Evolutionary conservation across 37 sponge, comb jelly and placozoan species (phyloP).

Genomic region (Beroe forskalii): DNA sequence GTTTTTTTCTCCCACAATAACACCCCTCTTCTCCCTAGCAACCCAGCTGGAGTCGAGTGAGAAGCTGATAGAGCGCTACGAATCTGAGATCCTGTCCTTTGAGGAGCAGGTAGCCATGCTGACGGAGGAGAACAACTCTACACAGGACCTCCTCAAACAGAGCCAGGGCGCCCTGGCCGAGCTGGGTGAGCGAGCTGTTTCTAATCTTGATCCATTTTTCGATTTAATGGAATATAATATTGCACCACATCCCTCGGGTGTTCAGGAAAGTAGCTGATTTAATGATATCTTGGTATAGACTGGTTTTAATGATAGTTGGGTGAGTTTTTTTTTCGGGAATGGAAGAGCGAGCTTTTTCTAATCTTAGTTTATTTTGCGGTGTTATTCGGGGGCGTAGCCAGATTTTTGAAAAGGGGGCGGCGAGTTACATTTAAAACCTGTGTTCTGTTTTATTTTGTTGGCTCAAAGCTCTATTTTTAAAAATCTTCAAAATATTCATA

Average conservation of each 20-base stretch:
- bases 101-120: neutral
- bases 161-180: neutral
- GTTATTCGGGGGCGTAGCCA: neutral
- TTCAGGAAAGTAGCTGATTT: no score
- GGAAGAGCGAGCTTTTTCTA: no score
- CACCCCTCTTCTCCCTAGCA: neutral
- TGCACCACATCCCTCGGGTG: no score
- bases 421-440: no score
- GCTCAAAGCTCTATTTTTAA: neutral
- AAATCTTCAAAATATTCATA: neutral
- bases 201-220: no score
- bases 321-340: no score
- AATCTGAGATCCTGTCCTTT: constrained; percentile 12
- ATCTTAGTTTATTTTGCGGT: neutral
- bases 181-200: neutral
- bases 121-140: neutral
- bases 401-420: no score
- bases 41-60: constrained; percentile 22
- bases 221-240: no score
- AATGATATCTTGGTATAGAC: no score
- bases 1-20: neutral
- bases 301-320: no score
- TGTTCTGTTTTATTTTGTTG: no score
- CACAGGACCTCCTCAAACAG: constrained; percentile 3
- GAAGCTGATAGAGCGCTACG: constrained; percentile 30